Percentiles rank a stretch among this genome's conserved stretches.
Conservation (phyloP, 2,113 vertebrate genomes). For the Cnemophilus loriae region DNA sequence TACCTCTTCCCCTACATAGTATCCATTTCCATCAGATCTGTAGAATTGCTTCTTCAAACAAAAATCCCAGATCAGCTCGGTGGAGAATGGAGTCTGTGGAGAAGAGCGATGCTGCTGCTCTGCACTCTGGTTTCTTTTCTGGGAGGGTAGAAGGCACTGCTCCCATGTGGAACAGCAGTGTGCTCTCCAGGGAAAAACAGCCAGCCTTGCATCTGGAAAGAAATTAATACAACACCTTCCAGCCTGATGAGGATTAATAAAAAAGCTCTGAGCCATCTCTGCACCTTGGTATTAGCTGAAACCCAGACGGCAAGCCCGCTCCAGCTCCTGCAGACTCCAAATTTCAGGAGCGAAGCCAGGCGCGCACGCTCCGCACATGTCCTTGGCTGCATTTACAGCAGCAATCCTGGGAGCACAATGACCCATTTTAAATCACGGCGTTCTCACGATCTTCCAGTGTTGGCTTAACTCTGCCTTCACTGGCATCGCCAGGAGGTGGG, state of each 20-base stretch:
- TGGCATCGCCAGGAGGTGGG: slow-evolving; percentile 16
- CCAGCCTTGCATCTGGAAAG: not conserved
- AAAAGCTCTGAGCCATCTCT: not conserved
- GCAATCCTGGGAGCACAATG: not conserved
- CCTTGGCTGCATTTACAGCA: not conserved
- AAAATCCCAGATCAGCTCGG: not conserved
- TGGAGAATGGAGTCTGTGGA: not conserved
- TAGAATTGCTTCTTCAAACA: not conserved
- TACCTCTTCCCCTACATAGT: not conserved
- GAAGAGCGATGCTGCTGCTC: not conserved
- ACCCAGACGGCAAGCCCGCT: not conserved
- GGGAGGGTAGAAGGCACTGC: not conserved
- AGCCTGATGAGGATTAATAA: not conserved
- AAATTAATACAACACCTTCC: not conserved
- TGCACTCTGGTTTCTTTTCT: not conserved
- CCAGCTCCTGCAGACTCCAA: not conserved
- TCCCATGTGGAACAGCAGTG: not conserved
- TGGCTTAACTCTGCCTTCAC: slow-evolving; percentile 31
- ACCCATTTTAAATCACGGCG: not conserved
- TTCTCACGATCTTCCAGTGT: not conserved
- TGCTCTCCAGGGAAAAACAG: not conserved
- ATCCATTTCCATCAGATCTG: not conserved
- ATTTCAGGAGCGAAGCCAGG: not conserved
- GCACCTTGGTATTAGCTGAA: not conserved
- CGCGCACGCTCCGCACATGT: not conserved